Evolutionary conservation across 1,140 invertebrate species (phyloP).

Genomic region (Drosophila orosa): DNA sequence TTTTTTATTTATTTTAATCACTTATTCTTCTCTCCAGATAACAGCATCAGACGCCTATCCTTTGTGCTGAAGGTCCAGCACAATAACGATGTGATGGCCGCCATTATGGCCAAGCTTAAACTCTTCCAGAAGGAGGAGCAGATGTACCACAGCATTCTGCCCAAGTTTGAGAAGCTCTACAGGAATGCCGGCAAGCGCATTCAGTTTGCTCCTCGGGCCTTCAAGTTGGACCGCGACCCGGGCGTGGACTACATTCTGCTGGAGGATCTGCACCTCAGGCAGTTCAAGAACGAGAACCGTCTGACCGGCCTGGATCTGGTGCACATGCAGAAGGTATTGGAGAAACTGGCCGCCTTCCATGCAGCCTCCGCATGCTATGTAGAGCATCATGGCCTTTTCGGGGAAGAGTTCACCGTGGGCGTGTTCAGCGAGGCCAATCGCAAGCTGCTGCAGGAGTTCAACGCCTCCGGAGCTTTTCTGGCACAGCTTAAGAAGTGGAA

Average conservation of each 20-base stretch:
- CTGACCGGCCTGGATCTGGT: constrained; percentile 85
- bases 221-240: constrained; percentile 68
- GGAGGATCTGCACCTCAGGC: constrained; percentile 85
- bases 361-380: constrained; percentile 84
- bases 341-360: constrained; percentile 86
- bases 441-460: constrained; percentile 73
- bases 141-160: constrained; percentile 71
- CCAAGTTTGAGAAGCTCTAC: constrained; percentile 76
- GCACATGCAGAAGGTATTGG: constrained; percentile 85
- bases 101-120: constrained; percentile 54
- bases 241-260: constrained; percentile 82
- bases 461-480: constrained; percentile 66
- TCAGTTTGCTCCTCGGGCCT: constrained; percentile 72
- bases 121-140: constrained; percentile 76
- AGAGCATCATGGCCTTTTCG: constrained; percentile 70
- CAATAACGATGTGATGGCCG: constrained; percentile 61
- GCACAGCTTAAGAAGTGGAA: constrained; percentile 79
- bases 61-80: constrained; percentile 74
- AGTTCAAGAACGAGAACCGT: constrained; percentile 86
- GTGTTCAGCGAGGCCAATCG: constrained; percentile 70
- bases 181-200: constrained; percentile 57
- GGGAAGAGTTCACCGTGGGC: constrained; percentile 71
- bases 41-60: constrained; percentile 49
- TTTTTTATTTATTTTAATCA: not conserved
- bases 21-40: constrained; percentile 26